phyloP scores from a whole-genome alignment of 2,113 vertebrate genomes.

The Hystrix cristata region DNA sequence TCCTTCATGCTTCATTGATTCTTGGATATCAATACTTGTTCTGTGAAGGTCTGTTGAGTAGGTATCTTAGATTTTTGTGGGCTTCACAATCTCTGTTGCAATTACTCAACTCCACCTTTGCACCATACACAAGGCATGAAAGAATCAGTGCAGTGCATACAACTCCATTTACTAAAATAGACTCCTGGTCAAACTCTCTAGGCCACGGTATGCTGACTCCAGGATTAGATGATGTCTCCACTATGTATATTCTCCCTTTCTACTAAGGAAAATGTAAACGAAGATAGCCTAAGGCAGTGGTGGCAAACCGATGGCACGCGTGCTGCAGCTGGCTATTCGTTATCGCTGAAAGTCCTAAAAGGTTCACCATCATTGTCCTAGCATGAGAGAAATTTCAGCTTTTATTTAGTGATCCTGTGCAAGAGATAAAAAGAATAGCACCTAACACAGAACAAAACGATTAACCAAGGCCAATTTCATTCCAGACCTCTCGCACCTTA shows the following conservation, averaged over 20 bases:
- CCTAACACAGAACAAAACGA: not conserved
- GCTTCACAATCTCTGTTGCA: accelerated
- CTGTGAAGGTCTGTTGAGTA: not conserved
- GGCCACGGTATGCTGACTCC: not conserved
- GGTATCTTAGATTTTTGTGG: accelerated
- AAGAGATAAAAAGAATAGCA: not conserved
- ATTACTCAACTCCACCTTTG: not conserved
- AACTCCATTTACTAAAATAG: slow-evolving; percentile 20
- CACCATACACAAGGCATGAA: not conserved
- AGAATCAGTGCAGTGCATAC: not conserved
- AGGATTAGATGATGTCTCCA: not conserved
- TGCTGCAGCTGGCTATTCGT: not conserved
- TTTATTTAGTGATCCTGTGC: not conserved
- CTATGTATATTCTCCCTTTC: not conserved
- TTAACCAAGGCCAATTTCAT: not conserved
- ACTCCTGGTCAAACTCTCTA: not conserved
- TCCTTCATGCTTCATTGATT: not conserved
- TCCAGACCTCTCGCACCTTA: not conserved
- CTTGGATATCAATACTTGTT: not conserved
- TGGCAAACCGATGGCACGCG: not conserved
- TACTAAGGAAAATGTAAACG: not conserved
- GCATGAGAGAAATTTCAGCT: not conserved
- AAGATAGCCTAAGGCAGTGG: not conserved
- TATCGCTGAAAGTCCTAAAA: not conserved
- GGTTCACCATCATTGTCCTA: not conserved